Base-by-base conservation (phyloP, 2,888 invertebrate species). In the Cordilura impudica region DNA sequence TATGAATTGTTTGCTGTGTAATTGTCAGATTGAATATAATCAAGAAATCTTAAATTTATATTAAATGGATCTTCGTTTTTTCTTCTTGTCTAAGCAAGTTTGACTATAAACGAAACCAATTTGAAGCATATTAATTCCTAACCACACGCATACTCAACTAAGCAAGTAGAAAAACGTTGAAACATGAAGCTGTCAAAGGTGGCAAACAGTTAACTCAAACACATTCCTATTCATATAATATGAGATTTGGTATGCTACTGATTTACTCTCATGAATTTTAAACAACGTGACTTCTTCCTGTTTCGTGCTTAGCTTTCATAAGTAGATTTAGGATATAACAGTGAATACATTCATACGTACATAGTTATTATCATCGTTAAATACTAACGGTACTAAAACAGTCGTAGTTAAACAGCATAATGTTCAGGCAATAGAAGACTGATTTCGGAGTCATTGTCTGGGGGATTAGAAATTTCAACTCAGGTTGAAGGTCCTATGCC, bases 201-300 rank as follows among this genome's bases (percentile, higher is more conserved):
- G 26, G n/a, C n/a, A 26, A 26, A 26, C 3, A 26, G 26, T 6
- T 26, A 3, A 26, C 26, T 26, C 26, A 4, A 26, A 26, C n/a
- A n/a, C 10, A n/a, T n/a, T n/a, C n/a, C n/a, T n/a, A n/a, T n/a
- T n/a, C 35, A n/a, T 4, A 39, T 3, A n/a, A 1, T n/a, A n/a
- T 39, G 4, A 39, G n/a, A 39, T n/a, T 18, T 16, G 23, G 18
- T 54, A 66, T 8, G 45, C 49, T 61, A 53, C 39, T 39, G 66
- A 72, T 60, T 66, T 58, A 72, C 60, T 72, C 56, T 66, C 77
- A 81, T 82, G 72, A 79, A 81, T 79, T 72, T 79, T 67, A 49
- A 60, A 65, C 66, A 77, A 82, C 78, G 76, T 79, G 75, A 72
- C 75, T 75, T 47, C 58, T 63, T 63, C 21, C 71, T 53, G 75